Conservation (phyloP, 2,888 invertebrate genomes). For the Chrysolina haemoptera region DNA sequence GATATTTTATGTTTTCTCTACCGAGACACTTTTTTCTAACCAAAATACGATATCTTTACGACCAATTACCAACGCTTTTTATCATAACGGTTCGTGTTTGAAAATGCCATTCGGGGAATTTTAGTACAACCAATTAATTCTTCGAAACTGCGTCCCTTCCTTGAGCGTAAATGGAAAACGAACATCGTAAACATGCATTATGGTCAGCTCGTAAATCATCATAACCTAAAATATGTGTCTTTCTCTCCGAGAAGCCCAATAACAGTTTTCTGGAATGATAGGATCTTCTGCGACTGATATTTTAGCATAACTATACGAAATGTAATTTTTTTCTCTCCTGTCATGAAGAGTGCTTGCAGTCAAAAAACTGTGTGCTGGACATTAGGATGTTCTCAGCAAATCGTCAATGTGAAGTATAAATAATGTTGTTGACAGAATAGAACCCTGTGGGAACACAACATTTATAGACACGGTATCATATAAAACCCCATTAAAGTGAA, state of each 20-base stretch:
- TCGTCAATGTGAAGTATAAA: no score
- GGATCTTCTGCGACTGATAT: no score
- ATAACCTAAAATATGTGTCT: conserved; percentile 44
- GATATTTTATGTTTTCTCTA: not conserved
- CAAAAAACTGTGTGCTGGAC: no score
- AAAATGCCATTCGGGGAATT: conserved; percentile 41
- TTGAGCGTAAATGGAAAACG: conserved; percentile 40
- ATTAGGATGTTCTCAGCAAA: no score
- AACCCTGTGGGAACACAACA: no score
- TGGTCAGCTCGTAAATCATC: conserved; percentile 51
- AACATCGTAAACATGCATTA: conserved; percentile 51
- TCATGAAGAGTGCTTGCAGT: no score
- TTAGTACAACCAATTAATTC: conserved; percentile 51
- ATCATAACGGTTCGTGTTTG: conserved; percentile 49
- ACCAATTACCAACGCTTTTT: conserved; percentile 48
- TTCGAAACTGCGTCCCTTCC: conserved; percentile 42
- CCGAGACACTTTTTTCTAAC: conserved; percentile 1
- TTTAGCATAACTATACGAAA: no score
- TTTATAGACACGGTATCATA: no score
- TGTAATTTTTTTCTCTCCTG: no score
- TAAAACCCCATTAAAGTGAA: no score
- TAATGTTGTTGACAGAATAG: no score
- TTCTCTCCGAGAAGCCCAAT: not conserved
- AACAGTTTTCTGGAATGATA: no score
- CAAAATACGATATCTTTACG: conserved; percentile 44